Evolutionary conservation across 2,113 vertebrate genomes (phyloP), one percentile per base, ranked within the genome.

Genomic region (Morone chrysops): DNA sequence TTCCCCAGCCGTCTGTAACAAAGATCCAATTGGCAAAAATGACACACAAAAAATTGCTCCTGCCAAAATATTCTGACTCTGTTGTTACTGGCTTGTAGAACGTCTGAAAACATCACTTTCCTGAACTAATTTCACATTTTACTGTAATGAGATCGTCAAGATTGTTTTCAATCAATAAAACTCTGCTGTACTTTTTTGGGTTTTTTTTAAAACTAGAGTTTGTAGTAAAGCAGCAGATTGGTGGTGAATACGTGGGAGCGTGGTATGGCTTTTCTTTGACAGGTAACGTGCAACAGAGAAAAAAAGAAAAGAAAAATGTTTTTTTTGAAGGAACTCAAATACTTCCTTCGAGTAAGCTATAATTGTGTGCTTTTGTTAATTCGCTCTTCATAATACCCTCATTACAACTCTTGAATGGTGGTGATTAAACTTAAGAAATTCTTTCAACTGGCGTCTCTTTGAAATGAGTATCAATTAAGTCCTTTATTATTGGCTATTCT

Each of bases 401-500:
- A 92, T 94, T 93, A 93, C 62, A 80, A 79, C 80, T 87, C 87
- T 86, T 89, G 89, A 93, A 92, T 91, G 80, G 86, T 72, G 81
- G 85, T 90, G 92, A 94, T 93, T 92, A 92, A 93, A 91, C 89
- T 85, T 77, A 73, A 86, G 77, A 89, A 91, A 86, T 87, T 89
- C 88, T 90, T 93, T 93, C 85, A 94, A 93, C 92, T 87, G 84
- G 84, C 85, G 38, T 86, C 89, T 84, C 92, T 94, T 94, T 94
- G 92, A 94, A 93, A 93, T 78, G 56, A 91, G 88, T 90, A 93
- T 92, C 94, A 94, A 93, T 92, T 89, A 94, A 87, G 90, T 59
- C 80, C 75, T 92, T 94, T 92, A 93, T 93, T 92, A 92, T 70
- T 80, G 85, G 75, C 74, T 80, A 88, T 94, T 91, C 90, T 90